A percentile compares a stretch with the other conserved stretches of the same genome.
phyloP scores from a whole-genome alignment of 2,888 invertebrate species.

The Drosophila borealis region DNA sequence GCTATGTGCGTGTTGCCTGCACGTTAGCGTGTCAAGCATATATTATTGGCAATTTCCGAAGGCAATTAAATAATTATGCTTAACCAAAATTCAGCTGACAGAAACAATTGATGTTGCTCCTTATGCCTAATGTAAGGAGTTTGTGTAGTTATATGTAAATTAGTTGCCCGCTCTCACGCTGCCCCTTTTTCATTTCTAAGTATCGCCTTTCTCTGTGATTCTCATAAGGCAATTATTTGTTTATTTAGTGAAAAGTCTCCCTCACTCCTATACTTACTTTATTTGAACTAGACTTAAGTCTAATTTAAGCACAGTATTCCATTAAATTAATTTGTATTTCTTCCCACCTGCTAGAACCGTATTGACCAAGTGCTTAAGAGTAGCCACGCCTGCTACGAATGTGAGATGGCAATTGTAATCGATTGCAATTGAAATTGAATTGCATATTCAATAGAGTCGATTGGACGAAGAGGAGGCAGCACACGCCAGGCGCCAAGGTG shows the following conservation, averaged over 20 bases:
- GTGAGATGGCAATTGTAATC: constrained; percentile 32
- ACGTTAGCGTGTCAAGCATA: constrained; percentile 2
- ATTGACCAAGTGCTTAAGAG: constrained; percentile 3
- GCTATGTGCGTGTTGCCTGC: constrained; percentile 4
- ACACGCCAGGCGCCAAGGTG: constrained; percentile 56
- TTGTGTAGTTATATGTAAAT: too few species aligned
- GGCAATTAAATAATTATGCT: constrained; percentile 1
- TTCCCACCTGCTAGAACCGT: neutral
- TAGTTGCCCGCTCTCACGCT: too few species aligned
- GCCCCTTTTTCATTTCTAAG: too few species aligned
- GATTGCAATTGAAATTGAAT: constrained; percentile 44
- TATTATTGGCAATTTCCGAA: neutral
- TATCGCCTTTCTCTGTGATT: too few species aligned
- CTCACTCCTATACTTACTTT: too few species aligned
- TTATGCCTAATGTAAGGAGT: too few species aligned
- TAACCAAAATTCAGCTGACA: neutral
- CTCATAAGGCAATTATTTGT: too few species aligned
- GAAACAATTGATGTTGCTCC: neutral
- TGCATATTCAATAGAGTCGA: constrained; percentile 2
- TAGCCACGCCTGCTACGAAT: neutral
- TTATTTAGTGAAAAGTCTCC: too few species aligned
- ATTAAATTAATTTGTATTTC: neutral
- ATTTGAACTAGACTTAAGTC: too few species aligned
- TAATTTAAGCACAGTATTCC: too few species aligned
- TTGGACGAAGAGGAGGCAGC: constrained; percentile 3